Conservation (phyloP, 2,113 vertebrate genomes). For the Rhodinocichla rosea region DNA sequence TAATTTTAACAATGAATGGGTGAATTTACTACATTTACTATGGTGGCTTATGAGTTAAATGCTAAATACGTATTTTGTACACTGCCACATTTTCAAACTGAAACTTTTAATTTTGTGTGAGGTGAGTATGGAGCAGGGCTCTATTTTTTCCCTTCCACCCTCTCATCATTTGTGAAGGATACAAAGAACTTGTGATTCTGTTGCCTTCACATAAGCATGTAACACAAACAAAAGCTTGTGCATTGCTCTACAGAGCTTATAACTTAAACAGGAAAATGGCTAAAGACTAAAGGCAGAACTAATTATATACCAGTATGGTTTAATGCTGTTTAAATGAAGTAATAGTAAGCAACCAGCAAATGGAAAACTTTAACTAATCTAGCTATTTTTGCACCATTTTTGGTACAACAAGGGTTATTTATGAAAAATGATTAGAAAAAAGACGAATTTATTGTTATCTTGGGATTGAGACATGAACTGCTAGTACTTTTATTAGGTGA, state of each 20-base stretch:
- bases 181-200: not conserved
- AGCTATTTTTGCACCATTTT: not conserved
- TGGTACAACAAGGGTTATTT: not conserved
- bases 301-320: not conserved
- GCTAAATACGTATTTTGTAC: not conserved
- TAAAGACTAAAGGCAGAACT: not conserved
- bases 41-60: not conserved
- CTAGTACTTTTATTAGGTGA: not conserved
- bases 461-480: not conserved
- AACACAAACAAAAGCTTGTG: not conserved
- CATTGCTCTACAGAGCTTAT: not conserved
- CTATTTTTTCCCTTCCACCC: not conserved
- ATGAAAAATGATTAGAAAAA: not conserved
- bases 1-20: not conserved
- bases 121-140: not conserved
- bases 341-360: not conserved
- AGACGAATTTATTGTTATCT: not conserved
- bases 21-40: not conserved
- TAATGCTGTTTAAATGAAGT: not conserved
- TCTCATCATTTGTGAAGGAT: not conserved
- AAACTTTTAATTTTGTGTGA: not conserved
- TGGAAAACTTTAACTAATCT: not conserved
- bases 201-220: not conserved
- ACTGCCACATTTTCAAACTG: not conserved
- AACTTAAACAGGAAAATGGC: not conserved